phyloP scores from a whole-genome alignment of 2,797 vertebrate genomes.

The Mycteria americana region DNA sequence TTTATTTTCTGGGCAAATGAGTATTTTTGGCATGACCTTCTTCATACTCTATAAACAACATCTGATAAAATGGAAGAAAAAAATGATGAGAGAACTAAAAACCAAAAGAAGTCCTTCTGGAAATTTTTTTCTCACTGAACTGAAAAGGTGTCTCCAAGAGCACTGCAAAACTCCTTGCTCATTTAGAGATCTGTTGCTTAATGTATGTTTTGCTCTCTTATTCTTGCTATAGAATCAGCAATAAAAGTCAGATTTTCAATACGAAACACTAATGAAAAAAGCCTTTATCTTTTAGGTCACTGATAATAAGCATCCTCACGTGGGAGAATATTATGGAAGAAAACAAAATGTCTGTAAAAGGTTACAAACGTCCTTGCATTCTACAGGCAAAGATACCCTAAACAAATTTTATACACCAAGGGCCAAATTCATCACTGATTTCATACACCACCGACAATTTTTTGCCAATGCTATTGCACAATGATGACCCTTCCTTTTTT shows the following conservation, averaged over 20 bases:
- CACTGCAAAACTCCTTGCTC: background rate
- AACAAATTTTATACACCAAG: background rate
- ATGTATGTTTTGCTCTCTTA: background rate
- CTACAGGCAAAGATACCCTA: background rate
- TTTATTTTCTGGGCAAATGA: constrained; percentile 12
- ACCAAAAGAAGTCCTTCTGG: background rate
- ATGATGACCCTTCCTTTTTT: background rate
- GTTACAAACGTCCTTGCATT: background rate
- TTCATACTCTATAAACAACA: background rate
- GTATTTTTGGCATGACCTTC: background rate
- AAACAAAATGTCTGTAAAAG: background rate
- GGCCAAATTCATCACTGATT: background rate
- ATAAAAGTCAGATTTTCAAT: background rate
- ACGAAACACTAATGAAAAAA: background rate
- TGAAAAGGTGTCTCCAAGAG: background rate
- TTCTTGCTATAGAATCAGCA: background rate
- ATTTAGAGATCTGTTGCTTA: background rate
- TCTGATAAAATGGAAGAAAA: constrained; percentile 15
- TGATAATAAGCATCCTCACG: background rate
- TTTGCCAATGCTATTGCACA: background rate
- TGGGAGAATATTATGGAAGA: background rate
- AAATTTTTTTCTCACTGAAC: background rate
- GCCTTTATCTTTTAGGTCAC: background rate
- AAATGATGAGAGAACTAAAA: background rate
- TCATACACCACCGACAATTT: background rate